Evolutionary conservation across 2,113 vertebrate species (phyloP).

Genomic region (Perccottus glenii): DNA sequence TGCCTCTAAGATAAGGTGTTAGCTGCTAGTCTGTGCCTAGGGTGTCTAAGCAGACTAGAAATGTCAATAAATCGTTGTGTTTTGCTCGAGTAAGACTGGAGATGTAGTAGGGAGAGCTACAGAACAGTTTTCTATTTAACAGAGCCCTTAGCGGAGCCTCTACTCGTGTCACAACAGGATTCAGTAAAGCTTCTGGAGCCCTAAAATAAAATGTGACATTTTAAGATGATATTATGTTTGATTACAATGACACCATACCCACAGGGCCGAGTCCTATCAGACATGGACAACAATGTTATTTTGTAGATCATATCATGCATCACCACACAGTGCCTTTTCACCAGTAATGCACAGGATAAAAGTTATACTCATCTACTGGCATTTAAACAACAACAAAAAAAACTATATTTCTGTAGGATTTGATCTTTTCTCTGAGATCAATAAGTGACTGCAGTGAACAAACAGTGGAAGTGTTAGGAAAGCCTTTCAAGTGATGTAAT

Average conservation of each 20-base stretch:
- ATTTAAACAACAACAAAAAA: conserved; percentile 19
- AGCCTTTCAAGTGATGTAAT: conserved; percentile 53
- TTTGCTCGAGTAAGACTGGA: conserved; percentile 56
- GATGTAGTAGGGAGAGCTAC: conserved; percentile 56
- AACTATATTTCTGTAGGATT: conserved; percentile 8
- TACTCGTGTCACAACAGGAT: conserved; percentile 47
- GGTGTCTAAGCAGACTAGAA: conserved; percentile 62
- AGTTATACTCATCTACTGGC: conserved; percentile 56
- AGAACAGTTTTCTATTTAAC: conserved; percentile 53
- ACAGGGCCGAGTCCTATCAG: conserved; percentile 51
- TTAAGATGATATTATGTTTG: conserved; percentile 64
- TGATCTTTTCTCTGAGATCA: conserved; percentile 43
- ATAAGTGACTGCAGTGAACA: conserved; percentile 65
- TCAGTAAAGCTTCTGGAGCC: conserved; percentile 50
- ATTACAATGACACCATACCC: conserved; percentile 62
- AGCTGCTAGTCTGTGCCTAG: conserved; percentile 50
- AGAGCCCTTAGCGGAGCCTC: conserved; percentile 58
- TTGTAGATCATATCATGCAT: conserved; percentile 54
- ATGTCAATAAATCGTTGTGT: conserved; percentile 76
- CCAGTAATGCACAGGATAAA: conserved; percentile 45
- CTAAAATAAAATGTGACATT: conserved; percentile 66
- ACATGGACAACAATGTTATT: conserved; percentile 40
- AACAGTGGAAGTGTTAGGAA: conserved; percentile 51
- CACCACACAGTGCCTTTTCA: conserved; percentile 37
- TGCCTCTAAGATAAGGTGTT: conserved; percentile 61